Base-by-base conservation (phyloP, 2,888 invertebrate species). In the Amphipoea oculea region DNA sequence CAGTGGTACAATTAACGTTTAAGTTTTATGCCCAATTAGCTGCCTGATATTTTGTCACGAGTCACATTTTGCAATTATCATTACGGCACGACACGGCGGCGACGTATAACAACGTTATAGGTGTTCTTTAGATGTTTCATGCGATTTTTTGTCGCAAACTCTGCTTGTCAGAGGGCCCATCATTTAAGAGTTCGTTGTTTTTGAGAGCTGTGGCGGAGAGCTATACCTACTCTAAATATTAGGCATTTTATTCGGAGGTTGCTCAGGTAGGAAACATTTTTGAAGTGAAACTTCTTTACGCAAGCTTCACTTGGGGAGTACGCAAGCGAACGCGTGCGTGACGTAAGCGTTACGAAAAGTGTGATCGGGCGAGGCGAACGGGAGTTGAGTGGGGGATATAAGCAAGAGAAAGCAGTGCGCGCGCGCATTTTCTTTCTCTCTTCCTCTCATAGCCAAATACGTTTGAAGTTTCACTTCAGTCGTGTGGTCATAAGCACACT, bases 1-100 rank as follows among this genome's bases (percentile, higher is more conserved):
- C 63, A 68, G 48, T 62, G 65, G 73, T 62, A 74, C 71, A 86
- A 81, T 88, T 86, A 82, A 75, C 74, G 85, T 84, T 88, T 66
- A 74, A 78, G 51, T 77, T 73, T 78, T 85, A 85, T 68, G 65
- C 29, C 79, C 82, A 87, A 88, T 89, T 86, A 87, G 71, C 42
- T 66, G 79, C 54, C 54, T 67, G 79, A 73, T 84, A 88, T 86
- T 87, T 81, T 68, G 86, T 79, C 82, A 89, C 71, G 86, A 87
- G 68, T 75, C 40, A 60, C n/a, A 80, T 85, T 89, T 87, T 73
- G 79, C 76, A 88, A 88, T 89, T 87, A 82, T 79, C 79, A 82
- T 86, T 85, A 87, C 36, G 65, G 60, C 75, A 79, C 77, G 78
- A 67, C 68, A 5, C 60, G 75, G n/a, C 17, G 36, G 82, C 66